These are phyloP conservation scores for Poeciliopsis prolifica DNA, from an alignment of 2,113 vertebrate genomes.

Conservation along the genomic window DNA sequence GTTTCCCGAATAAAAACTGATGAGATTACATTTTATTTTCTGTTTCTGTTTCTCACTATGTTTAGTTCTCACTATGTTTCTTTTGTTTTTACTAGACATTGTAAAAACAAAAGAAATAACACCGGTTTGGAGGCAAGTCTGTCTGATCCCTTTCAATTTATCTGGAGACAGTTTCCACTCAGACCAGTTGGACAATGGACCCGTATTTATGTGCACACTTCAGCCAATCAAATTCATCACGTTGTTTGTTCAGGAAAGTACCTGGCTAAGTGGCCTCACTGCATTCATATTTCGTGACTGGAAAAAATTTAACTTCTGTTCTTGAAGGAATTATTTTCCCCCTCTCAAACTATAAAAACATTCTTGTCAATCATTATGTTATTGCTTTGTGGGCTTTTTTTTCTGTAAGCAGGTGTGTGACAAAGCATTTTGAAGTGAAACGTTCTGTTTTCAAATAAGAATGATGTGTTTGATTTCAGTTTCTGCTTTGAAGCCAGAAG, in stretches of 20 bases:
- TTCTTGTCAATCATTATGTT: neutral
- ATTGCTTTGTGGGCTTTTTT: neutral
- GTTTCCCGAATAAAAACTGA: neutral
- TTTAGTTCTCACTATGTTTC: too few relatives aligned
- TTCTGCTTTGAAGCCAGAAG: slow-evolving; percentile 90
- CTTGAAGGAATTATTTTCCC: neutral
- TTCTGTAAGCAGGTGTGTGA: neutral
- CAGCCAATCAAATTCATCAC: neutral
- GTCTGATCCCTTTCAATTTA: neutral
- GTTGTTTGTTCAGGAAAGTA: neutral
- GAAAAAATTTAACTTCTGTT: too few relatives aligned
- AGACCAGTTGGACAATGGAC: neutral
- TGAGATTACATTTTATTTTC: neutral
- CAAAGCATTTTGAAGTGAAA: too few relatives aligned
- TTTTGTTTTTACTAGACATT: neutral
- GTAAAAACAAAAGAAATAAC: neutral
- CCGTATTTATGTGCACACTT: neutral
- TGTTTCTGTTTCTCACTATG: neutral
- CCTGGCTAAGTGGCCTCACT: too few relatives aligned
- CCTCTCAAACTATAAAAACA: neutral
- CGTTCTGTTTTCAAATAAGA: neutral
- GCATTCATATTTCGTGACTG: too few relatives aligned
- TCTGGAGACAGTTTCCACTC: neutral
- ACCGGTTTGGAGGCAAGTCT: neutral
- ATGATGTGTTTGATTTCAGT: slow-evolving; percentile 59